Evolutionary conservation across 2,113 vertebrate species (phyloP).

Genomic region (Mus spicilegus): DNA sequence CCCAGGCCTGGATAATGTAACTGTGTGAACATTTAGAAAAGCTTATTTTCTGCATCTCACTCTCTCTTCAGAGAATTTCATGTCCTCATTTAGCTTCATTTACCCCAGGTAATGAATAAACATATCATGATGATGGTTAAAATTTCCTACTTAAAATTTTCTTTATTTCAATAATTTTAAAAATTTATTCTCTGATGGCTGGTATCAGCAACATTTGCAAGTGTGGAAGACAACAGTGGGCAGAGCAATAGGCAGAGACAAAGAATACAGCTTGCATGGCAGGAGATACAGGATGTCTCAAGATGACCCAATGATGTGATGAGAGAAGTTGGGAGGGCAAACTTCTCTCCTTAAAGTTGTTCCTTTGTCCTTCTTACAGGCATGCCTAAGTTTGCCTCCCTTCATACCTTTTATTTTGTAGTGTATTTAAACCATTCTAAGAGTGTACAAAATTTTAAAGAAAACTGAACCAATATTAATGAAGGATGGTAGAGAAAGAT

Average conservation of each 20-base stretch:
- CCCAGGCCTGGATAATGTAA: neutral
- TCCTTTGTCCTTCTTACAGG: constrained; percentile 4
- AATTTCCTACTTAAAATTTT: constrained; percentile 43
- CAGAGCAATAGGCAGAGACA: neutral
- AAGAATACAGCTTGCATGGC: constrained; percentile 4
- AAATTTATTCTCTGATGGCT: constrained; percentile 31
- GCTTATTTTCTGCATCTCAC: neutral
- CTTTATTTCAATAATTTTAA: neutral
- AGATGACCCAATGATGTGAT: constrained; percentile 9
- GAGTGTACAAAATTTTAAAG: constrained; percentile 8
- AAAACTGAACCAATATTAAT: constrained; percentile 41
- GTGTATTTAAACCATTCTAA: constrained; percentile 48
- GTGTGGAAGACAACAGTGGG: neutral
- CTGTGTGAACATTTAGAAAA: constrained; percentile 17
- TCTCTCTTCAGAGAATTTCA: neutral
- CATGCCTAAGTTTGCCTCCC: neutral
- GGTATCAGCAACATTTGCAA: constrained; percentile 43
- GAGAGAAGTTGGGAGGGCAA: neutral
- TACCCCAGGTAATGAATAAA: neutral
- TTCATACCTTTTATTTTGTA: neutral
- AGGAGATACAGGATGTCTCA: constrained; percentile 11
- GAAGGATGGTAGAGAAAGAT: constrained; percentile 26
- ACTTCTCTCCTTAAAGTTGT: constrained; percentile 3
- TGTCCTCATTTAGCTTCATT: neutral
- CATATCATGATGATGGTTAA: neutral